A percentile compares a stretch with the other conserved stretches of the same genome.
Conservation (phyloP, 2,888 invertebrate species). For the Lepidocyrtinus sp. region DNA sequence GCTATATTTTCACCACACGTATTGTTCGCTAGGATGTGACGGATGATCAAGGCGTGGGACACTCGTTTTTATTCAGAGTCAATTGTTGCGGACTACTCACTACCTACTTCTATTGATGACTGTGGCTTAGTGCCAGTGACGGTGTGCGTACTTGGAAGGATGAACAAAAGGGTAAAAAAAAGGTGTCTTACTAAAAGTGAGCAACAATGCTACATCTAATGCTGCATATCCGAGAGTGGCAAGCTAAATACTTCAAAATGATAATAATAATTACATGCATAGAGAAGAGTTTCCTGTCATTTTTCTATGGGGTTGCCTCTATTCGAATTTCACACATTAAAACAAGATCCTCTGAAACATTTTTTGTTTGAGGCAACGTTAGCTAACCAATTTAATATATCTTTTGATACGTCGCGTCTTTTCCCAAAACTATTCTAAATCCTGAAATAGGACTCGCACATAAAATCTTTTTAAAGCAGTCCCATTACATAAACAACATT, state of each 20-base stretch:
- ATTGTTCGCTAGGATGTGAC: slow-evolving; percentile 14
- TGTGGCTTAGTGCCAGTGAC: slow-evolving; percentile 25
- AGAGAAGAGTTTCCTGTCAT: slow-evolving; percentile 8
- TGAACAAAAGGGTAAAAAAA: slow-evolving; percentile 45
- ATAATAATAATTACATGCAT: neutral
- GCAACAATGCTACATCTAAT: neutral
- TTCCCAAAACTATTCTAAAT: neutral
- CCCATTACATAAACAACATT: neutral
- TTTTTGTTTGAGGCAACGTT: neutral
- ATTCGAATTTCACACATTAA: neutral
- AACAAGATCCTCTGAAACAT: neutral
- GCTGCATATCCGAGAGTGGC: neutral
- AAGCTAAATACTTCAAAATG: neutral
- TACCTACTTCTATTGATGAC: slow-evolving; percentile 15
- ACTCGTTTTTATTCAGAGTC: neutral
- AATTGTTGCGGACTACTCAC: slow-evolving; percentile 16
- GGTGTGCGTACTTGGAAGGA: slow-evolving; percentile 34
- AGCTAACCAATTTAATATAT: slow-evolving; percentile 29
- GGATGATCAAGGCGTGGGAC: slow-evolving; percentile 14
- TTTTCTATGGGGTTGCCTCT: slow-evolving; percentile 31
- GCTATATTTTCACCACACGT: neutral
- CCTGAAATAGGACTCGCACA: neutral
- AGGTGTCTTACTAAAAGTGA: slow-evolving; percentile 18
- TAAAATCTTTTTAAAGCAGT: neutral
- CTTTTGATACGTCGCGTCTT: neutral